Percentiles rank a stretch among this genome's conserved stretches.
Conservation (phyloP, 2,888 invertebrate species). For the Tinea trinotella region DNA sequence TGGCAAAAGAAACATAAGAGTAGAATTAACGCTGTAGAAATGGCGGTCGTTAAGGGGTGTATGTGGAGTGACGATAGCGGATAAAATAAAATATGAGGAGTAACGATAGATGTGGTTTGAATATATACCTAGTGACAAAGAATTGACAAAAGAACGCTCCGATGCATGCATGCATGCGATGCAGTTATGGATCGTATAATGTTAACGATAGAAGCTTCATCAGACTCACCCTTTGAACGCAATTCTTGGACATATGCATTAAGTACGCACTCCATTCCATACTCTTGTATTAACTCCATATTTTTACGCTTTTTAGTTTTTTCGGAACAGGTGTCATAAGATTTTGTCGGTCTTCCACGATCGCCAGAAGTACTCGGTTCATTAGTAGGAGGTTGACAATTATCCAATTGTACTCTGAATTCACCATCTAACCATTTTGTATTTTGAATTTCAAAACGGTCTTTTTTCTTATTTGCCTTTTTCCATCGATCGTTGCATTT, state of each 20-base stretch:
- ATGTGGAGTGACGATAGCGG: no score
- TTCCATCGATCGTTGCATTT: no score
- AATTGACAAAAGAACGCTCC: no score
- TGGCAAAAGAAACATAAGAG: no score
- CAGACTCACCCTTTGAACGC: conserved; percentile 17
- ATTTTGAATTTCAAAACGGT: conserved; percentile 2
- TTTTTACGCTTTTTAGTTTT: conserved; percentile 19
- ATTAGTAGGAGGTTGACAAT: neutral
- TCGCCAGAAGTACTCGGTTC: neutral
- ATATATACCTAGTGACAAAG: no score
- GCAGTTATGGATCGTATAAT: conserved; percentile 11
- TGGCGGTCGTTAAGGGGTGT: no score
- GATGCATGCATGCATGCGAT: no score
- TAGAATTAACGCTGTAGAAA: no score
- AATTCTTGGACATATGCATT: conserved; percentile 17
- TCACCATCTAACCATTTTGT: conserved; percentile 12
- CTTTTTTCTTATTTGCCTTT: no score
- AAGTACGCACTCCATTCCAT: conserved; percentile 16
- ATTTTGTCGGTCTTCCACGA: conserved; percentile 16
- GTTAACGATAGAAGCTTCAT: conserved; percentile 16
- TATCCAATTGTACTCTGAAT: conserved; percentile 4
- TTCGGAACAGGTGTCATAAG: conserved; percentile 18
- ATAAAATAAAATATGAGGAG: no score
- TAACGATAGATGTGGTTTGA: no score
- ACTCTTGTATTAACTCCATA: conserved; percentile 16